Percentiles rank a stretch among this genome's conserved stretches.
Evolutionary conservation across 2,888 invertebrate genomes (phyloP).

Genomic region (Pemphredon lugubris): DNA sequence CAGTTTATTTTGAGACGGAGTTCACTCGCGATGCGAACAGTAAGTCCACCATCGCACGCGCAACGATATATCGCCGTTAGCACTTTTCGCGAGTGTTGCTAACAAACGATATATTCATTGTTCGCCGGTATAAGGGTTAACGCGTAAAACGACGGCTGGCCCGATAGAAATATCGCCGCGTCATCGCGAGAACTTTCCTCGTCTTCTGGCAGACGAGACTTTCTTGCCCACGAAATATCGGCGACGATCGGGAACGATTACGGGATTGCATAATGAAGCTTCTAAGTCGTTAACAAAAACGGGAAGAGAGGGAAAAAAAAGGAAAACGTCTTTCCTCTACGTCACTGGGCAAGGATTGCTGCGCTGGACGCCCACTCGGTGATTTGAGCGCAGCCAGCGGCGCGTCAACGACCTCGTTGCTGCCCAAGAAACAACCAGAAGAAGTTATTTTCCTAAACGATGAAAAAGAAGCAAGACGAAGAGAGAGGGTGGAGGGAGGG

Average conservation of each 20-base stretch:
- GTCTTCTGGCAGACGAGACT: too few relatives aligned
- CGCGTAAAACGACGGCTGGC: too few relatives aligned
- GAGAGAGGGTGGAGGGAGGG: too few relatives aligned
- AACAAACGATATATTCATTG: too few relatives aligned
- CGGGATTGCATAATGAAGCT: conserved; percentile 51
- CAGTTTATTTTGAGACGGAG: too few relatives aligned
- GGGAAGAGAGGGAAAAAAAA: conserved; percentile 16
- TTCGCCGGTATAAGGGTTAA: too few relatives aligned
- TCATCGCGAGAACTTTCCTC: too few relatives aligned
- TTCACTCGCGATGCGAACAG: too few relatives aligned
- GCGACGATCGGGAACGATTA: conserved; percentile 26
- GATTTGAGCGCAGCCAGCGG: conserved; percentile 60
- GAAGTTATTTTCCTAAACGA: conserved; percentile 49
- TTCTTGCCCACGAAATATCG: conserved; percentile 5
- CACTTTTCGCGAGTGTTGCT: too few relatives aligned
- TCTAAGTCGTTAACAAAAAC: conserved; percentile 39
- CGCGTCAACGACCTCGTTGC: conserved; percentile 65
- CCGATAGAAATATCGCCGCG: too few relatives aligned
- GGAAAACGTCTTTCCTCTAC: conserved; percentile 49
- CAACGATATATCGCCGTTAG: too few relatives aligned
- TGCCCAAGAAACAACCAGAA: conserved; percentile 37
- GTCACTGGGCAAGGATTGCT: conserved; percentile 55
- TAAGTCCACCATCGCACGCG: too few relatives aligned
- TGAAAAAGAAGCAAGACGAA: conserved; percentile 21
- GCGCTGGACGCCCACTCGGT: conserved; percentile 57